Base-by-base conservation (phyloP, 2,888 invertebrate species). In the Erynnis tages region DNA sequence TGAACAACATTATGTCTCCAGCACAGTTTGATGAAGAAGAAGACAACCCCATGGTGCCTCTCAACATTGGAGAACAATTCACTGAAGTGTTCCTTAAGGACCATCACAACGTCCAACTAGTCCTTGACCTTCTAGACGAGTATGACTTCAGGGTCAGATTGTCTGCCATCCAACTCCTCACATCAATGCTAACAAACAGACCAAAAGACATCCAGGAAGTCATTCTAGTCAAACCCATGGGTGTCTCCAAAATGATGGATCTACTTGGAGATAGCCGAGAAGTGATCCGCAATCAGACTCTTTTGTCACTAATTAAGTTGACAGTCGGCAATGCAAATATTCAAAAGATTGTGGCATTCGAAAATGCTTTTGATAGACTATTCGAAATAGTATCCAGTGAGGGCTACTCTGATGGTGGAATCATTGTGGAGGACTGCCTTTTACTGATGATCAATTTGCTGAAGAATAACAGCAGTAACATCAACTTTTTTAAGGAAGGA, bases 261-360 rank as follows among this genome's bases (percentile, higher is more conserved):
- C 90, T 99, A 10, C 85, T 99, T 7, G 93, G 94, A 2, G 99
- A 99, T 66, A 96, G 94, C 49, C 91, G 99, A 62, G 99, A 99
- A 91, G 96, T 99, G 0, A 95, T 99, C 54, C 90, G 99, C 57
- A 99, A 99, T 76, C 98, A 98, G 87, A 97, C 97, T 0, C 84
- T 99, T 6, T 82, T 99, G 3, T 87, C 99, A 40, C 90, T 99
- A 0, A 96, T 96, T 58, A 96, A 97, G 69, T 83, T 99, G 63
- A 98, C 98, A 0, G 95, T 91, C 67, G 95, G 95, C 8, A 98
- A 99, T 86, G 96, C 98, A 0, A 98, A 98, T 78, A 97, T 99
- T 67, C 98, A 99, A 79, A 99, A 99, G 87, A 98, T 99, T 67
- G 98, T 99, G 0, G 98, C 99, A 0, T 99, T 99, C 79, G 99